Conservation (phyloP, 2,888 invertebrate species). For the Caenorhabditis japonica region DNA sequence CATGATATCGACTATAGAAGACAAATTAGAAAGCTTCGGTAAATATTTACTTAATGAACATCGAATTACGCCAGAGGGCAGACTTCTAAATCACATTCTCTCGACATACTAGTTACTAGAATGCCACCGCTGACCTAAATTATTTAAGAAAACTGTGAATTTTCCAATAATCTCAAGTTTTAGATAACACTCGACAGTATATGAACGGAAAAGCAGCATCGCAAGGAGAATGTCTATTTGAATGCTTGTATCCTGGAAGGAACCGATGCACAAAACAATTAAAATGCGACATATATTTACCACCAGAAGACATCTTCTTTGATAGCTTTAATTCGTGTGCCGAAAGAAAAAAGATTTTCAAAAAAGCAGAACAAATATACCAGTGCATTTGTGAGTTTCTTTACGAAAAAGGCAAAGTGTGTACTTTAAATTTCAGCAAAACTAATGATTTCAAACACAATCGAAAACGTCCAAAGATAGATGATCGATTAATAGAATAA, state of each 20-base stretch:
- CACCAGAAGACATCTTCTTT: slow-evolving; percentile 39
- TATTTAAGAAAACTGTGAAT: too few relatives aligned
- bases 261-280: slow-evolving; percentile 39
- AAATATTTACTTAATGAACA: background rate
- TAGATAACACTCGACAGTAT: slow-evolving; percentile 28
- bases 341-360: slow-evolving; percentile 10
- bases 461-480: too few relatives aligned
- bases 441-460: too few relatives aligned
- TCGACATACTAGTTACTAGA: too few relatives aligned
- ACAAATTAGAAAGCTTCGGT: slow-evolving; percentile 21
- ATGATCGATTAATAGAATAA: too few relatives aligned
- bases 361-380: slow-evolving; percentile 35
- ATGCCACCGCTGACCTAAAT: too few relatives aligned
- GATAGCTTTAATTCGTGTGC: slow-evolving; percentile 27
- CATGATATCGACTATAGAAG: slow-evolving; percentile 26
- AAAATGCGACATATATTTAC: slow-evolving; percentile 44
- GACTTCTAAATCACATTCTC: too few relatives aligned
- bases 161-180: too few relatives aligned
- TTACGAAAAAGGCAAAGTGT: background rate
- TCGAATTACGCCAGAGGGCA: too few relatives aligned
- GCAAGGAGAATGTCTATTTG: slow-evolving; percentile 44
- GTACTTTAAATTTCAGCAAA: too few relatives aligned
- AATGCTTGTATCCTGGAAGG: slow-evolving; percentile 48
- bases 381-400: slow-evolving; percentile 39
- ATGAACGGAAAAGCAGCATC: slow-evolving; percentile 31